Conservation (phyloP, 2,888 invertebrate species). For the Tachina lurida region DNA sequence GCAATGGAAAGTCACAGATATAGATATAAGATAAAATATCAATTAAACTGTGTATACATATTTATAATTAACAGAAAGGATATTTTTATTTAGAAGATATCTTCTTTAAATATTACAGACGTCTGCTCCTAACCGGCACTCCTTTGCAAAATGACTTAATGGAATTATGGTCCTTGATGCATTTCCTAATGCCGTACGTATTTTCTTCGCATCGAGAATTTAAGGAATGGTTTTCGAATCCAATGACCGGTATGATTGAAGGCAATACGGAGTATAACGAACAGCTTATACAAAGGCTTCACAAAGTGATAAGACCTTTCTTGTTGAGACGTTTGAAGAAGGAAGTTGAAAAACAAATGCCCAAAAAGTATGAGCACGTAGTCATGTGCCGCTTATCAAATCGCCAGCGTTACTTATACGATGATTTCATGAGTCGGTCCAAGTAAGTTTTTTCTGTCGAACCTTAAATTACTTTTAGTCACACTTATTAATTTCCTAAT, state of each 20-base stretch:
- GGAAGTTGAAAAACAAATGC: constrained; percentile 99
- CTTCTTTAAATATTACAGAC: constrained; percentile 83
- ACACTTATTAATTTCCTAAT: neutral
- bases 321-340: constrained; percentile 94
- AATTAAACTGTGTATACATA: too few relatives aligned
- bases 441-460: constrained; percentile 86
- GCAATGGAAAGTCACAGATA: too few relatives aligned
- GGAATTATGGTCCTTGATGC: constrained; percentile 99
- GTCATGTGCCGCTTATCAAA: constrained; percentile 96
- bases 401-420: constrained; percentile 97
- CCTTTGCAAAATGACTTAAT: constrained; percentile 97
- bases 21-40: too few relatives aligned
- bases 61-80: too few relatives aligned
- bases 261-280: constrained; percentile 96
- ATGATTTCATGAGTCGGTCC: constrained; percentile 99
- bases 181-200: constrained; percentile 98
- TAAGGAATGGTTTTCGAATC: constrained; percentile 99
- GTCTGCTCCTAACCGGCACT: constrained; percentile 95
- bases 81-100: too few relatives aligned
- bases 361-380: constrained; percentile 97
- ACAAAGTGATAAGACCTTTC: constrained; percentile 97
- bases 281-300: constrained; percentile 92
- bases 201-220: constrained; percentile 98
- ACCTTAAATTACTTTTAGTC: neutral
- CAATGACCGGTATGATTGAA: constrained; percentile 97